Conservation (phyloP, 1,140 invertebrate species). For the Zaprionus nigranus region DNA sequence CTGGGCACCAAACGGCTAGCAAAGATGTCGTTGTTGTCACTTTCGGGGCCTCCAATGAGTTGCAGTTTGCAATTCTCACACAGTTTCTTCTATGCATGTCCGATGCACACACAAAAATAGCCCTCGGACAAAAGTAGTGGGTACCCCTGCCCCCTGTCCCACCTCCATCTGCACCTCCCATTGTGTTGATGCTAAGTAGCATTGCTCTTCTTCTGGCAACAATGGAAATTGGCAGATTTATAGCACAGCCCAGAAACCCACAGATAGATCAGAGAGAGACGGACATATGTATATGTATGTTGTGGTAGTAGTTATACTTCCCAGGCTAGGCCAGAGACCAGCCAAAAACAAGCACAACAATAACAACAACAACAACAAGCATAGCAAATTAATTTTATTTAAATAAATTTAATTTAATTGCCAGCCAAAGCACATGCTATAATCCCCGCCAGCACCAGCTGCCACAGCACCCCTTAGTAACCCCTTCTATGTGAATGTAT, state of each 20-base stretch:
- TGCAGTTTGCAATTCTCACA: conserved; percentile 68
- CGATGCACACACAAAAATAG: conserved; percentile 76
- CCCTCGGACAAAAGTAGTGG: conserved; percentile 82
- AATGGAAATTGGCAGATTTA: conserved; percentile 81
- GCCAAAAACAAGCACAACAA: conserved; percentile 40
- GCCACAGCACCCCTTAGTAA: conserved; percentile 10
- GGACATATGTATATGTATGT: conserved; percentile 22
- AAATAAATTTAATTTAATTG: conserved; percentile 83
- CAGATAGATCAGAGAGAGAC: conserved; percentile 21
- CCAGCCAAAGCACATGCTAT: conserved; percentile 57
- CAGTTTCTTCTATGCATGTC: conserved; percentile 46
- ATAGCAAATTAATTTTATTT: conserved; percentile 77
- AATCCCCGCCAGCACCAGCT: conserved; percentile 29
- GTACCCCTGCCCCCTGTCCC: background rate
- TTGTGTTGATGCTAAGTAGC: conserved; percentile 28
- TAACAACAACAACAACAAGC: conserved; percentile 40
- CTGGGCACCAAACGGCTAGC: conserved; percentile 63
- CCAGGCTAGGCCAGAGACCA: conserved; percentile 62
- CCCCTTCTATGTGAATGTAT: conserved; percentile 20
- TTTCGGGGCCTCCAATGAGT: conserved; percentile 75
- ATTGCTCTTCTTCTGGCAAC: conserved; percentile 49
- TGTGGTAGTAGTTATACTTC: conserved; percentile 15
- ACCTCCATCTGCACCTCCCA: background rate
- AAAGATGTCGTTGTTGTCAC: conserved; percentile 74
- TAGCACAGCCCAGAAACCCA: conserved; percentile 77